These are phyloP conservation scores for Lepidotrigona ventralis DNA, from an alignment of 1,140 invertebrate species.

Conservation along the genomic window DNA sequence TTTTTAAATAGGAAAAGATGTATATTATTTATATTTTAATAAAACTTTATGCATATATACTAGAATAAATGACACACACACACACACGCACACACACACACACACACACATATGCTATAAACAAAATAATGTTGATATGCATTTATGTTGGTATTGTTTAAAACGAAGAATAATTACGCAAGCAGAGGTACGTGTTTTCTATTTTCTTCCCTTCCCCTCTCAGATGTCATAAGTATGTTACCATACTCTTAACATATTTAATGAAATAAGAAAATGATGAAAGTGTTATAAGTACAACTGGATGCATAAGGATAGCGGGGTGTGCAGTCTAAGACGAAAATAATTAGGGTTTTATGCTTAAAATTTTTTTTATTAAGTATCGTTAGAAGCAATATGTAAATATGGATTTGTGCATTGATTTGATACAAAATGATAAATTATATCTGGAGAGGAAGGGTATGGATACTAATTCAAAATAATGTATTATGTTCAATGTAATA, in stretches of 20 bases:
- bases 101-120: too few relatives aligned
- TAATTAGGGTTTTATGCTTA: background rate
- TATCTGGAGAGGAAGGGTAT: slow-evolving; percentile 61
- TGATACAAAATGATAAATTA: slow-evolving; percentile 16
- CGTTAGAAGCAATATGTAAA: background rate
- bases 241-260: slow-evolving; percentile 34
- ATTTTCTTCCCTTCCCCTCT: slow-evolving; percentile 81
- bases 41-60: slow-evolving; percentile 3
- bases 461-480: slow-evolving; percentile 36
- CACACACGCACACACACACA: too few relatives aligned
- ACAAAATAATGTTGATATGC: slow-evolving; percentile 11
- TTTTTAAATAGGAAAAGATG: background rate
- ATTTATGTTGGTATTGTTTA: background rate
- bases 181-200: slow-evolving; percentile 55
- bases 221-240: slow-evolving; percentile 80
- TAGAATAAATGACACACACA: background rate
- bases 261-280: slow-evolving; percentile 35
- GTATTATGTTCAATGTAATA: slow-evolving; percentile 49
- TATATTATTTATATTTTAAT: slow-evolving; percentile 2
- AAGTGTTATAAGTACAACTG: slow-evolving; percentile 70
- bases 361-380: background rate
- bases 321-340: slow-evolving; percentile 46
- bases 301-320: slow-evolving; percentile 71
- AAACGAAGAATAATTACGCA: slow-evolving; percentile 51
- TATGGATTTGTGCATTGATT: slow-evolving; percentile 40